phyloP scores from a whole-genome alignment of 2,113 vertebrate species.

The Sinocyclocheilus anshuiensis region DNA sequence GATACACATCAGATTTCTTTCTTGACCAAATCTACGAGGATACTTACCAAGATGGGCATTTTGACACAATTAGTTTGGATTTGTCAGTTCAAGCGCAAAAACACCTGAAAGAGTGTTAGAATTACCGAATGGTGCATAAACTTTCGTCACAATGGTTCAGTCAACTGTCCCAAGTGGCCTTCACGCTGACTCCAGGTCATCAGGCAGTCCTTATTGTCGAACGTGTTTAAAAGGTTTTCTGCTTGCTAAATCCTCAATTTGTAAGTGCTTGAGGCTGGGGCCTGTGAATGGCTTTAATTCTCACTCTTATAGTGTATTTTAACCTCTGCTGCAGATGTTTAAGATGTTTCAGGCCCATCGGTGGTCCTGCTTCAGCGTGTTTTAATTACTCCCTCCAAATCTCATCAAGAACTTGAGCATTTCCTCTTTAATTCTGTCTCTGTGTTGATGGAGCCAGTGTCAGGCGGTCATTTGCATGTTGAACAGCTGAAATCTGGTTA shows the following conservation, averaged over 20 bases:
- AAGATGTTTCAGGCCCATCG: neutral
- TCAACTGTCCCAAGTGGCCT: too few species aligned
- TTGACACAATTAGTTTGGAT: too few species aligned
- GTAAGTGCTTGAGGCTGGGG: neutral
- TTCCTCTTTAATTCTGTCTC: constrained; percentile 40
- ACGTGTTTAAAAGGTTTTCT: neutral
- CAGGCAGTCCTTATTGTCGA: neutral
- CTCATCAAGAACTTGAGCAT: neutral
- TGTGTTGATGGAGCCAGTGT: constrained; percentile 1
- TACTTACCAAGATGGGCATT: too few species aligned
- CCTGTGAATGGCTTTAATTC: neutral
- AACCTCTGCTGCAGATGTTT: neutral
- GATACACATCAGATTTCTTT: too few species aligned
- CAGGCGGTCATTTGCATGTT: neutral
- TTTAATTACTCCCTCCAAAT: constrained; percentile 49
- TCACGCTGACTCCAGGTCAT: too few species aligned
- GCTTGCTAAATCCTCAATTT: neutral
- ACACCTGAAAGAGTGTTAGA: neutral
- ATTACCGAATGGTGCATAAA: neutral
- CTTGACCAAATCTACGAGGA: too few species aligned
- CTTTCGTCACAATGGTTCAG: too few species aligned
- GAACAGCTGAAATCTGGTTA: constrained; percentile 31
- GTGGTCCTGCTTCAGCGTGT: constrained; percentile 14
- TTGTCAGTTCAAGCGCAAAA: neutral
- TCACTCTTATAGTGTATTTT: neutral